These are phyloP conservation scores for Hafferia zeledoni DNA, from an alignment of 2,797 vertebrate genomes.

Conservation along the genomic window DNA sequence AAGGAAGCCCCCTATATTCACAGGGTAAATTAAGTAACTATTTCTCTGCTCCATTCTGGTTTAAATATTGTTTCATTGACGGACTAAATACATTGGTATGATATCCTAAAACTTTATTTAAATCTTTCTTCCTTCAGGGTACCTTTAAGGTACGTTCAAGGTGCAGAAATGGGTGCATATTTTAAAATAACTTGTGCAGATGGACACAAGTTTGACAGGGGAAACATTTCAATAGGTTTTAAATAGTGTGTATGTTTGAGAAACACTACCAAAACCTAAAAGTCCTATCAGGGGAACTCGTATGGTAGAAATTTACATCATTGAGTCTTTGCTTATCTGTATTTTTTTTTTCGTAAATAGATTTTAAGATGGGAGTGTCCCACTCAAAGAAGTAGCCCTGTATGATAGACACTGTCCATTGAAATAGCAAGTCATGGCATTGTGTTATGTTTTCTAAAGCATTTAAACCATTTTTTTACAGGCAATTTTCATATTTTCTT, in stretches of 20 bases:
- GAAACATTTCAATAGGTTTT: constrained; percentile 9
- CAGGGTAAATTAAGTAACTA: neutral
- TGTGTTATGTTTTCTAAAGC: neutral
- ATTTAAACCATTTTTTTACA: constrained; percentile 3
- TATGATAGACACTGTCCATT: neutral
- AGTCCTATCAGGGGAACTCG: neutral
- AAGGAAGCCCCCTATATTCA: neutral
- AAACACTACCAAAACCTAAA: neutral
- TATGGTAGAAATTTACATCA: neutral
- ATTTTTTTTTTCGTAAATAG: neutral
- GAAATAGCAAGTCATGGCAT: neutral
- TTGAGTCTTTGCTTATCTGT: neutral
- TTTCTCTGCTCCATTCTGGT: neutral
- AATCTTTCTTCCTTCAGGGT: neutral
- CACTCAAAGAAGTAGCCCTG: neutral
- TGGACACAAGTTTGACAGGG: neutral
- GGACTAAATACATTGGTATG: neutral
- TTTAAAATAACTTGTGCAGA: neutral
- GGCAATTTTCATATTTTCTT: neutral
- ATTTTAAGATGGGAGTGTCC: neutral
- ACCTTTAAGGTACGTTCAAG: neutral
- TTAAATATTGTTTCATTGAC: neutral
- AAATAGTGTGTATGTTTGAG: neutral
- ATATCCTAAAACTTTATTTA: neutral
- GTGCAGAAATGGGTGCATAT: neutral